A percentile compares a stretch with the other conserved stretches of the same genome.
Evolutionary conservation across 2,888 invertebrate genomes (phyloP).

Genomic region (Epirrita christyi): DNA sequence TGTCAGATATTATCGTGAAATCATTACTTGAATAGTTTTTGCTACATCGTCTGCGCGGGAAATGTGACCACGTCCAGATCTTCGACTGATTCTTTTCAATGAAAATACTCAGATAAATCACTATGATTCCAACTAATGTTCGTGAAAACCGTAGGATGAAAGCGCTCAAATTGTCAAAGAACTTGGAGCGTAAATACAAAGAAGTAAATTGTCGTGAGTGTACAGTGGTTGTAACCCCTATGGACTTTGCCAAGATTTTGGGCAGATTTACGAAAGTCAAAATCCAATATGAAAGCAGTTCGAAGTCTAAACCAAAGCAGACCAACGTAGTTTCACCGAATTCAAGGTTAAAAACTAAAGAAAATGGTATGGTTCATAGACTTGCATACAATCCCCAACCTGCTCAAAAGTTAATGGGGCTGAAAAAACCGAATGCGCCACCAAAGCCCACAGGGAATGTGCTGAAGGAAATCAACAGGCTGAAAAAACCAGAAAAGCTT

Average conservation of each 20-base stretch:
- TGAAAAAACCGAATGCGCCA: constrained; percentile 51
- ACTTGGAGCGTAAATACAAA: constrained; percentile 70
- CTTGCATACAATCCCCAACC: constrained; percentile 66
- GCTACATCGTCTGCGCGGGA: constrained; percentile 72
- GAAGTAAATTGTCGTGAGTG: constrained; percentile 77
- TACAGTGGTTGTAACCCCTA: constrained; percentile 73
- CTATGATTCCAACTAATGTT: constrained; percentile 70
- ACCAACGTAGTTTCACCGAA: constrained; percentile 49
- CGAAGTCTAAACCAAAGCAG: constrained; percentile 60
- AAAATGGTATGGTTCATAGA: constrained; percentile 78
- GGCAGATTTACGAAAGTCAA: constrained; percentile 81
- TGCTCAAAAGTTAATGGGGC: constrained; percentile 51
- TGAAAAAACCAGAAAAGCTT: constrained; percentile 50
- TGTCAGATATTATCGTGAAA: constrained; percentile 36
- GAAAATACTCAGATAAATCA: constrained; percentile 31
- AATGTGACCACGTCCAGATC: constrained; percentile 69
- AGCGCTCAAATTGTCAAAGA: constrained; percentile 64
- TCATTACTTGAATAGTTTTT: constrained; percentile 30
- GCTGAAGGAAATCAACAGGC: constrained; percentile 71
- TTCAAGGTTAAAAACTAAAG: constrained; percentile 69
- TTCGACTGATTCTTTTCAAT: constrained; percentile 36
- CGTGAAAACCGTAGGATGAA: constrained; percentile 62
- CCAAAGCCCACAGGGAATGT: constrained; percentile 55
- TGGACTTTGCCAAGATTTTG: constrained; percentile 80
- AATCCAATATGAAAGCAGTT: constrained; percentile 74